A percentile compares a stretch with the other conserved stretches of the same genome.
Evolutionary conservation across 2,113 vertebrate genomes (phyloP).

Genomic region (Okapia johnstoni): DNA sequence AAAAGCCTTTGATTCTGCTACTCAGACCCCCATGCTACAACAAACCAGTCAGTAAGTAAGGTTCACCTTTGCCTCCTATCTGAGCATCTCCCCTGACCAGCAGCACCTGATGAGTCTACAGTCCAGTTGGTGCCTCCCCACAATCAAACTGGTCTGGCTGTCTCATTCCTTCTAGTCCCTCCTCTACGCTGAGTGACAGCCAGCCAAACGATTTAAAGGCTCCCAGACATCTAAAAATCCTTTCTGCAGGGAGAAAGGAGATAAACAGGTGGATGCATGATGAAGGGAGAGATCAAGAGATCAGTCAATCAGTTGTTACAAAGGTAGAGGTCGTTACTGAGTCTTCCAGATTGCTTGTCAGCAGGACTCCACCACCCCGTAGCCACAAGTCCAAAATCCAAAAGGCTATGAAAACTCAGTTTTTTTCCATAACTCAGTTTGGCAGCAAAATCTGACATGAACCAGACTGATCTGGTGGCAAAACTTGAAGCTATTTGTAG

Average conservation of each 20-base stretch:
- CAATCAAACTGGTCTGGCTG: neutral
- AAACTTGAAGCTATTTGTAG: neutral
- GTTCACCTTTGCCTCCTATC: neutral
- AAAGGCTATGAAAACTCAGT: neutral
- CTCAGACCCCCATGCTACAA: neutral
- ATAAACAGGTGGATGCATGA: neutral
- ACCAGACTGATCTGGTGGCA: neutral
- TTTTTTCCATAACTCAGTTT: neutral
- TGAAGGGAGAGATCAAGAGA: neutral
- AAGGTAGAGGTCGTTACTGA: neutral
- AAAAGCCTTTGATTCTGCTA: neutral
- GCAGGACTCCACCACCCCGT: neutral
- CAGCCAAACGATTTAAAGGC: neutral
- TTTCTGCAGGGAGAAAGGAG: neutral
- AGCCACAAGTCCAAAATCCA: neutral
- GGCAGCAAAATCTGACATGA: neutral
- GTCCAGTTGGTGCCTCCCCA: rapidly evolving
- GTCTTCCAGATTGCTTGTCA: neutral
- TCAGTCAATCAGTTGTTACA: neutral
- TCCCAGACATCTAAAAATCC: neutral
- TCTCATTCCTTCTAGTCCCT: neutral
- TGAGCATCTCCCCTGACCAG: neutral
- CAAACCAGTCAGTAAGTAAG: neutral
- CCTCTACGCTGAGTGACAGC: neutral
- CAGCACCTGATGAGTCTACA: neutral